A percentile compares a stretch with the other conserved stretches of the same genome.
Evolutionary conservation across 2,888 invertebrate species (phyloP).

Genomic region (Tetramorium bicarinatum): DNA sequence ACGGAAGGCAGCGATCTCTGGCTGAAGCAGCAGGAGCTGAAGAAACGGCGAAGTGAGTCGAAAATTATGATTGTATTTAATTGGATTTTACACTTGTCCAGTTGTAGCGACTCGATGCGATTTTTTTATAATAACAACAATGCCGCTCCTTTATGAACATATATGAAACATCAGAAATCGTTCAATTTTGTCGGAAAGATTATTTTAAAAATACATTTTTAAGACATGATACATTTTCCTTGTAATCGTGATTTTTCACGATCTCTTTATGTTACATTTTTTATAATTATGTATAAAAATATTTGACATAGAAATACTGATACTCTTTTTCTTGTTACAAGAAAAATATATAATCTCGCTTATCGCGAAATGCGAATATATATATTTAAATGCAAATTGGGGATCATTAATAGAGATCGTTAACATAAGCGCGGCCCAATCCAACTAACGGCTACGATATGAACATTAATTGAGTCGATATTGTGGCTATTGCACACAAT

Average conservation of each 20-base stretch:
- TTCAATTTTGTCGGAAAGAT: neutral
- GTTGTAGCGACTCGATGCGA: too few relatives aligned
- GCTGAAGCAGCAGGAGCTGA: too few relatives aligned
- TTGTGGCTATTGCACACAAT: constrained; percentile 1
- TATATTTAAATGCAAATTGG: neutral
- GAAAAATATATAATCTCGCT: neutral
- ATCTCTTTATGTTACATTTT: neutral
- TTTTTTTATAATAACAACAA: neutral
- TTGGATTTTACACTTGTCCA: too few relatives aligned
- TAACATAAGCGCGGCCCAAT: neutral
- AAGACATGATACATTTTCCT: too few relatives aligned
- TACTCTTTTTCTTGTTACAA: neutral
- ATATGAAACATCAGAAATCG: neutral
- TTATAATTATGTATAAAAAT: neutral
- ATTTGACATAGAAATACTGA: neutral
- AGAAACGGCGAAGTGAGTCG: too few relatives aligned
- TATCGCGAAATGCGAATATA: neutral
- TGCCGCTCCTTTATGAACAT: neutral
- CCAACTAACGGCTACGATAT: constrained; percentile 1
- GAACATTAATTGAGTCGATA: constrained; percentile 23
- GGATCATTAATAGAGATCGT: neutral
- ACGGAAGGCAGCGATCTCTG: too few relatives aligned
- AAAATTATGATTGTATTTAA: too few relatives aligned
- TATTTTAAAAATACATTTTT: neutral
- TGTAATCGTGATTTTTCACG: neutral